A percentile compares a stretch with the other conserved stretches of the same genome.
phyloP scores from a whole-genome alignment of 2,113 vertebrate species.

The Hyla sarda region DNA sequence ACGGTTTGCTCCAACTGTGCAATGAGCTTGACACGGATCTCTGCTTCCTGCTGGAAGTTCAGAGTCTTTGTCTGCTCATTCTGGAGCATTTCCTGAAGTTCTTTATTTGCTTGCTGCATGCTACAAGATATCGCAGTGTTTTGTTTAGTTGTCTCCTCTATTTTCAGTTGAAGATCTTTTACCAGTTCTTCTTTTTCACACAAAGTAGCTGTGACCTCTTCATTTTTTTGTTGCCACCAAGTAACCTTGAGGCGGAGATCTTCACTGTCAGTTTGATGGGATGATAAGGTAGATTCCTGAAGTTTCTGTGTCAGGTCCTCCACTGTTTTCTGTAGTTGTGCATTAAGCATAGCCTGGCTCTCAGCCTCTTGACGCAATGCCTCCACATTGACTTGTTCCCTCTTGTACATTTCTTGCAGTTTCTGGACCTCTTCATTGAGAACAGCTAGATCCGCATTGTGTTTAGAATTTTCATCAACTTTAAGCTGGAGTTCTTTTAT shows the following conservation, averaged over 20 bases:
- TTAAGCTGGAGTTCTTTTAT: constrained; percentile 76
- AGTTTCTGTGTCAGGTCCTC: constrained; percentile 72
- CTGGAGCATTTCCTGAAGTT: constrained; percentile 70
- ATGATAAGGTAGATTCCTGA: constrained; percentile 67
- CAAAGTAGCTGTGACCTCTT: constrained; percentile 69
- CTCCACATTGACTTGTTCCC: constrained; percentile 63
- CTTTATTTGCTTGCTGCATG: constrained; percentile 70
- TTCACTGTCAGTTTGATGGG: constrained; percentile 63
- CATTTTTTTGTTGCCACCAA: constrained; percentile 75
- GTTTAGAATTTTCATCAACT: constrained; percentile 67
- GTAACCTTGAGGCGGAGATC: constrained; percentile 70
- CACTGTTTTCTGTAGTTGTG: constrained; percentile 72
- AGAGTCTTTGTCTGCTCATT: constrained; percentile 63
- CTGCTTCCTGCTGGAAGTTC: constrained; percentile 70
- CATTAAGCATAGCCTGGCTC: constrained; percentile 68
- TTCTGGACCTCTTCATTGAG: constrained; percentile 73
- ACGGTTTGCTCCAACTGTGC: constrained; percentile 72
- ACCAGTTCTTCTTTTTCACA: constrained; percentile 74
- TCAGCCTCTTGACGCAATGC: constrained; percentile 71
- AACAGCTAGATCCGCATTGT: constrained; percentile 70
- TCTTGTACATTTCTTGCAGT: constrained; percentile 68
- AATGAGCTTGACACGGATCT: constrained; percentile 68
- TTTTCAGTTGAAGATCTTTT: constrained; percentile 75
- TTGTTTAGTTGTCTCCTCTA: constrained; percentile 70
- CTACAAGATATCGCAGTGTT: constrained; percentile 68